phyloP scores from a whole-genome alignment of 2,797 vertebrate genomes.

The Enteromius argenteus region DNA sequence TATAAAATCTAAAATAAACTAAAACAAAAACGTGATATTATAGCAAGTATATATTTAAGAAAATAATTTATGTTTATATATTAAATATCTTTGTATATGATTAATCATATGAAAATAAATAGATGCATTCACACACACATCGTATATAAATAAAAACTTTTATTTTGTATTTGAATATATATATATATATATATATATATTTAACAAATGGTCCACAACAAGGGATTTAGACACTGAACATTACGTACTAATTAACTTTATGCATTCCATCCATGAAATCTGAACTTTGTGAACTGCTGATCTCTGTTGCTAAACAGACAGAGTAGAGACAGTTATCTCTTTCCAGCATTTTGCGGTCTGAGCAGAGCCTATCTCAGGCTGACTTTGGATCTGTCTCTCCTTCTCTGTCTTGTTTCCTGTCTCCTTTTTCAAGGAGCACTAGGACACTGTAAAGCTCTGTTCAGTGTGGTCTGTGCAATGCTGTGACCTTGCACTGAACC shows the following conservation, averaged over 20 bases:
- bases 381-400: slow-evolving; percentile 22
- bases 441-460: slow-evolving; percentile 42
- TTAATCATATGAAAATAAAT: no score
- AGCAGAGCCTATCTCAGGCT: slow-evolving; percentile 42
- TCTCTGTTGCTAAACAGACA: slow-evolving; percentile 43
- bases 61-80: no score
- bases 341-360: slow-evolving; percentile 45
- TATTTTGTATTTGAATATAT: no score
- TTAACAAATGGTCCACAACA: not conserved
- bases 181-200: no score
- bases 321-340: slow-evolving; percentile 34
- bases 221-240: not conserved
- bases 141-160: no score
- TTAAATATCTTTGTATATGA: no score
- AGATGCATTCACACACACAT: no score
- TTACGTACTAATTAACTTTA: slow-evolving; percentile 14
- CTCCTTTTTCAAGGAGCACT: slow-evolving; percentile 20
- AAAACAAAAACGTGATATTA: no score
- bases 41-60: no score
- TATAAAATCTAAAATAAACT: no score
- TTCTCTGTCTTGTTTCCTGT: slow-evolving; percentile 30
- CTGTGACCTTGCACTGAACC: slow-evolving; percentile 73
- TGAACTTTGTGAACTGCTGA: slow-evolving; percentile 55
- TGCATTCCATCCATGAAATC: not conserved
- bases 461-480: slow-evolving; percentile 59